phyloP scores from a whole-genome alignment of 1,140 invertebrate species.

The Acyrthosiphon pisum region DNA sequence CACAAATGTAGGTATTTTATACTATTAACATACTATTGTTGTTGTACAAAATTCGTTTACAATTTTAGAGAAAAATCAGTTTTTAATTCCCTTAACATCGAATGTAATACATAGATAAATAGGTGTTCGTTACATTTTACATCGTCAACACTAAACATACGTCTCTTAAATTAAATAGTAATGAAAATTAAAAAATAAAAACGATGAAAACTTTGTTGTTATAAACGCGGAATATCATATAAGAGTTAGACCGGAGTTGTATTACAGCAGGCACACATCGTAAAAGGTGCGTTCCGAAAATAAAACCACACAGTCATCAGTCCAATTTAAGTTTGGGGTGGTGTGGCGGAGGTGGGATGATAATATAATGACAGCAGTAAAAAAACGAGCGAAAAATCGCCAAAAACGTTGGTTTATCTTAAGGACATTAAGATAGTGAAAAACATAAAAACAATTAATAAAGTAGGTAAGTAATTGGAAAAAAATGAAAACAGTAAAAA shows the following conservation, averaged over 20 bases:
- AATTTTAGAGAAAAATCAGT: not conserved
- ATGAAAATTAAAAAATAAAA: not conserved
- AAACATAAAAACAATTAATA: conserved; percentile 13
- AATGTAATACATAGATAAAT: not conserved
- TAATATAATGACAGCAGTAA: not conserved
- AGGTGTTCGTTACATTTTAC: not conserved
- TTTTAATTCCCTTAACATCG: not conserved
- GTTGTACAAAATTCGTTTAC: not conserved
- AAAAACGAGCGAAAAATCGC: not conserved
- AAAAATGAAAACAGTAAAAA: not conserved
- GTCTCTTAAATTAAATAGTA: not conserved
- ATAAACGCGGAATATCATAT: not conserved
- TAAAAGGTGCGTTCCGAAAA: too few relatives aligned
- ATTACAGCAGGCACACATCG: too few relatives aligned
- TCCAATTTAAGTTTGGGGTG: not conserved
- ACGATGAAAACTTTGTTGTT: not conserved
- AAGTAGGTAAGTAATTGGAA: not conserved
- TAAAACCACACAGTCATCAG: not conserved
- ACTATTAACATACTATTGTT: not conserved
- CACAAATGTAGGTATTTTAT: too few relatives aligned
- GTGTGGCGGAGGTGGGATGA: too few relatives aligned
- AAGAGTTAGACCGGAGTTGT: not conserved
- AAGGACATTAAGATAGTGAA: conserved; percentile 23
- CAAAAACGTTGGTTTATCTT: conserved; percentile 26
- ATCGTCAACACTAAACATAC: not conserved